Percentiles rank a stretch among this genome's conserved stretches.
phyloP scores from a whole-genome alignment of 2,797 vertebrate species.

The Helostoma temminkii region DNA sequence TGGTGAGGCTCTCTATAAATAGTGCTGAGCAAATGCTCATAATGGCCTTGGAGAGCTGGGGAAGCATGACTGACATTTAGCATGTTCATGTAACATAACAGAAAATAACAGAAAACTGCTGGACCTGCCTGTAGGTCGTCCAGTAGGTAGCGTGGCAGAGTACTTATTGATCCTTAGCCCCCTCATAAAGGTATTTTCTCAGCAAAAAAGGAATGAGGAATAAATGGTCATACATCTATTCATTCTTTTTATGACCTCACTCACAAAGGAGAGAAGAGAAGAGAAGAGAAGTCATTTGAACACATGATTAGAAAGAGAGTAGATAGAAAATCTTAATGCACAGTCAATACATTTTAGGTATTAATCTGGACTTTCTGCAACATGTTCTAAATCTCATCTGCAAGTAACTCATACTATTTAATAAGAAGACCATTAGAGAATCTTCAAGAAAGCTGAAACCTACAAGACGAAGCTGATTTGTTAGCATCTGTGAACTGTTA shows the following conservation, averaged over 20 bases:
- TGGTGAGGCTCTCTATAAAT: constrained; percentile 73
- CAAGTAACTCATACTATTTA: background rate
- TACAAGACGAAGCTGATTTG: background rate
- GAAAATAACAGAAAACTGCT: constrained; percentile 66
- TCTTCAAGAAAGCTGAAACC: background rate
- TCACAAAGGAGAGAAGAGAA: constrained; percentile 26
- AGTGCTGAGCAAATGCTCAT: constrained; percentile 64
- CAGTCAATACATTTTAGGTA: constrained; percentile 13
- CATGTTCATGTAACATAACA: constrained; percentile 74
- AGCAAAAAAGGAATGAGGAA: constrained; percentile 60
- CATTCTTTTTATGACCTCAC: constrained; percentile 46
- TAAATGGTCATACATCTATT: constrained; percentile 73
- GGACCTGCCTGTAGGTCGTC: constrained; percentile 62
- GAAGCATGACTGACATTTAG: constrained; percentile 76
- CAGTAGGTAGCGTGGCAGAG: constrained; percentile 42
- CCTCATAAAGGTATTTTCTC: constrained; percentile 70
- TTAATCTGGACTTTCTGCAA: constrained; percentile 18
- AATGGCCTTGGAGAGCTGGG: constrained; percentile 68
- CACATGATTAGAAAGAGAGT: constrained; percentile 21
- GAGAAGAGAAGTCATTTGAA: constrained; percentile 30
- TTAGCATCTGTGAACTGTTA: background rate
- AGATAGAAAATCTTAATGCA: constrained; percentile 29
- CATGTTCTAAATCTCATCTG: constrained; percentile 4
- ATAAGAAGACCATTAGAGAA: background rate
- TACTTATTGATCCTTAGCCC: constrained; percentile 74